Conservation (phyloP, 2,113 vertebrate species). For the Paralichthys olivaceus region DNA sequence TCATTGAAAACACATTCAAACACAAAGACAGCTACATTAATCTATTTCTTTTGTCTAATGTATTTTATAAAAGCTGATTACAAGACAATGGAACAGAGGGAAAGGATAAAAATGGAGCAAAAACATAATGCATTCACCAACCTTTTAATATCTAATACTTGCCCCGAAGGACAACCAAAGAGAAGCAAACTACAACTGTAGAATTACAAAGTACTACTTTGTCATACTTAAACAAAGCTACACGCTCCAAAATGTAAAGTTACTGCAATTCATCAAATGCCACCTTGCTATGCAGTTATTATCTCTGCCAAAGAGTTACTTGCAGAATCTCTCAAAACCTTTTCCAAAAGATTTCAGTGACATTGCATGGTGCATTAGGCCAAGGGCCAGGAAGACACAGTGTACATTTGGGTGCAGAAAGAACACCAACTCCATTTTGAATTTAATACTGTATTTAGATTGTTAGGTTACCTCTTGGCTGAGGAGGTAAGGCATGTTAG, state of each 20-base stretch:
- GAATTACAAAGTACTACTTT: background rate
- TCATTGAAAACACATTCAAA: background rate
- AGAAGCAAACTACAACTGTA: background rate
- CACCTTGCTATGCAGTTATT: background rate
- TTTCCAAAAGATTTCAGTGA: background rate
- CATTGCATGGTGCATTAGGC: constrained; percentile 9
- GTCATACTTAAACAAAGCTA: background rate
- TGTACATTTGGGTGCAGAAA: constrained; percentile 12
- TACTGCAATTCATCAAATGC: background rate
- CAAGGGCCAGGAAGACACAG: constrained; percentile 1
- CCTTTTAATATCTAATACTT: background rate
- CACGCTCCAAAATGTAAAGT: background rate
- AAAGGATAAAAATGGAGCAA: background rate
- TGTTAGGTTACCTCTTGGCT: background rate
- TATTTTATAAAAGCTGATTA: background rate
- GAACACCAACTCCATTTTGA: background rate
- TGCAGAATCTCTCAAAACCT: constrained; percentile 4
- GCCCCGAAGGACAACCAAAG: background rate
- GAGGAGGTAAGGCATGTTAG: background rate
- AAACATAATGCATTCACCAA: background rate
- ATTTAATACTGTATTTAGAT: constrained; percentile 2
- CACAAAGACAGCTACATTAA: background rate
- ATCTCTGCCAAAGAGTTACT: background rate
- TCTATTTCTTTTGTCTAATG: background rate
- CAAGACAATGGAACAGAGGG: background rate